These are phyloP conservation scores for Prunella fulvescens DNA, from an alignment of 2,113 vertebrate species.

Conservation along the genomic window DNA sequence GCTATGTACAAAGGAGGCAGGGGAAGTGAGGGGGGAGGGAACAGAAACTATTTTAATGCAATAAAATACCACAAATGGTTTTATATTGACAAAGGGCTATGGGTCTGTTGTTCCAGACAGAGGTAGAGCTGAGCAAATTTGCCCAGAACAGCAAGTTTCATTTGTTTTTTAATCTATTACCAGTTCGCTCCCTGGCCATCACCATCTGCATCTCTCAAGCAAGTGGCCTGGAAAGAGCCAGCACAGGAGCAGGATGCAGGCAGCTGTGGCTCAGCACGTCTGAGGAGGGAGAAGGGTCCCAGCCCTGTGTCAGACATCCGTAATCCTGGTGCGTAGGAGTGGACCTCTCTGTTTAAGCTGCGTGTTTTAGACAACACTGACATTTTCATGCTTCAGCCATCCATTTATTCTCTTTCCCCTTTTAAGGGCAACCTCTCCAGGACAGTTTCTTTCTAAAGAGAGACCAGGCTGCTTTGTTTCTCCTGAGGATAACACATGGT, in stretches of 20 bases:
- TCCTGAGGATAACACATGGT: background rate
- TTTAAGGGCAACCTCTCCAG: slow-evolving; percentile 35
- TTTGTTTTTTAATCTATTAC: background rate
- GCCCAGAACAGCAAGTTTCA: background rate
- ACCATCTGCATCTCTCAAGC: background rate
- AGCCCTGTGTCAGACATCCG: background rate
- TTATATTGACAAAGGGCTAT: background rate
- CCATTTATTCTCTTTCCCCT: slow-evolving; percentile 13
- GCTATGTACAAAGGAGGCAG: background rate
- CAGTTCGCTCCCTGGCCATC: background rate
- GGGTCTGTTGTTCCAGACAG: background rate
- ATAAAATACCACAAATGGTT: slow-evolving; percentile 18
- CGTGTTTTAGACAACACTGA: background rate
- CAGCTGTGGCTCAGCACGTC: background rate
- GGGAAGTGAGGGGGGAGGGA: background rate
- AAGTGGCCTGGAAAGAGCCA: background rate
- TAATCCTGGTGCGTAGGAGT: background rate
- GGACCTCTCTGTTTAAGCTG: background rate
- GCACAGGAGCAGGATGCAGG: rapidly evolving
- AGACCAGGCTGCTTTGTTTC: background rate
- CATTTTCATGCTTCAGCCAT: background rate
- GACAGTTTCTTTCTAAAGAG: background rate
- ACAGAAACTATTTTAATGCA: slow-evolving; percentile 32
- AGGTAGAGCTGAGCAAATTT: background rate
- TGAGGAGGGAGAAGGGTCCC: background rate